These are phyloP conservation scores for Lepidothrix coronata DNA, from an alignment of 2,113 vertebrate genomes.

Conservation along the genomic window DNA sequence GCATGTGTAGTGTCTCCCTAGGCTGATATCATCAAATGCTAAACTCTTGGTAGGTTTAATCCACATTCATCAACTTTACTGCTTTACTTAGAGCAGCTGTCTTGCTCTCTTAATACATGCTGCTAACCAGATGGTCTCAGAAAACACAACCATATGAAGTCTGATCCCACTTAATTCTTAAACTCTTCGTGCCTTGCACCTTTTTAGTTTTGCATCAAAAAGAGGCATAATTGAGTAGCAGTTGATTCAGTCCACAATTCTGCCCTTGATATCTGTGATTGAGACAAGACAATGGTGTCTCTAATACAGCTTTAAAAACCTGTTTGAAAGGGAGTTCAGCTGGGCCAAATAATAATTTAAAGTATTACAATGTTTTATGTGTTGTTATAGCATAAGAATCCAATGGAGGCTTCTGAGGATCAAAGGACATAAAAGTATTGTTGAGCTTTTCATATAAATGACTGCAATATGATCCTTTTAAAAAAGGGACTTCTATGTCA, in stretches of 20 bases:
- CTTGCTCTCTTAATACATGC: not conserved
- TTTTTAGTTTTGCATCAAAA: not conserved
- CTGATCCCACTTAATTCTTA: constrained; percentile 25
- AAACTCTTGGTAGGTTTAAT: constrained; percentile 18
- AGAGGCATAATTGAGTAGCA: not conserved
- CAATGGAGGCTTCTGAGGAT: not conserved
- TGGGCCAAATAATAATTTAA: not conserved
- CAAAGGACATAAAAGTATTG: not conserved
- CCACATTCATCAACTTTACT: not conserved
- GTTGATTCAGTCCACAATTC: not conserved
- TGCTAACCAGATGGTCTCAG: constrained; percentile 46
- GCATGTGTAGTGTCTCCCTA: not conserved
- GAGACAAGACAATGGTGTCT: not conserved
- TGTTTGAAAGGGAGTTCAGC: not conserved
- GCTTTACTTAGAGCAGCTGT: not conserved
- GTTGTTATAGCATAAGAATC: not conserved
- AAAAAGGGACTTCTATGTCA: not conserved
- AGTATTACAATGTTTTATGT: not conserved
- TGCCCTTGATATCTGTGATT: not conserved
- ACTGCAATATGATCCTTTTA: not conserved
- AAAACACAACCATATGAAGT: constrained; percentile 27
- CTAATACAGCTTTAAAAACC: not conserved
- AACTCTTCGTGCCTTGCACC: not conserved
- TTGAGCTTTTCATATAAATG: not conserved
- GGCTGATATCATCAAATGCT: not conserved